Base-by-base conservation (phyloP, 2,797 vertebrate species). In the Bovichtus variegatus region DNA sequence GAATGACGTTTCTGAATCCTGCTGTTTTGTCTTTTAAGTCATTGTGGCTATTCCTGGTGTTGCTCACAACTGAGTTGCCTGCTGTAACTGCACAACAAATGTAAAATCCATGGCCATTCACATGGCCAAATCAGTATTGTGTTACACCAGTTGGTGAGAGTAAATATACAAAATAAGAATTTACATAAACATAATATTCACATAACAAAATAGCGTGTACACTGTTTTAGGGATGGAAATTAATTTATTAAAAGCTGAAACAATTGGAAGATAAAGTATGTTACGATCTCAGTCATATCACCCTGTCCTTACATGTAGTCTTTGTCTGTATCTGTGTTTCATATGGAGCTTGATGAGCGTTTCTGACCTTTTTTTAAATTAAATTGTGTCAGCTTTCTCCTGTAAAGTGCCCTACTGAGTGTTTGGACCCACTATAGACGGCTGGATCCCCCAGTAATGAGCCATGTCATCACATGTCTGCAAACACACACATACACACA, bases 401-500 rank as follows among this genome's bases (percentile, higher is more conserved):
- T 51, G 29, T 74, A 47, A 83, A 78, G 67, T 67, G 41, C 60
- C 10, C 51, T 5, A 9, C 71, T 47, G 78, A 63, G 63, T 78
- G 74, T 87, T 78, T 80, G 82, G 81, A 66, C 70, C 59, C 84
- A 73, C 75, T 43, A 75, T 31, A 46, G 67, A 67, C 57, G 67
- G 63, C 78, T 79, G 68, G 61, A 82, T 78, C 74, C 40, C 21
- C 29, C 67, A 71, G 68, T 88, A 90, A 92, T 82, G 86, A 91
- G 83, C 80, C 76, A 50, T 76, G 82, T 53, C 83, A 77, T 71
- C 59, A 78, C 68, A 74, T 80, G 55, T 80, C 57, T 80, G 64
- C 70, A n/a, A n/a, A 44, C 49, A 25, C 46, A 15, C 21, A 19
- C 49, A 16, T 23, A 31, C 44, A 34, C 40, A 34, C 54, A 54